phyloP scores from a whole-genome alignment of 2,797 vertebrate species.

The Eutrigla gurnardus region DNA sequence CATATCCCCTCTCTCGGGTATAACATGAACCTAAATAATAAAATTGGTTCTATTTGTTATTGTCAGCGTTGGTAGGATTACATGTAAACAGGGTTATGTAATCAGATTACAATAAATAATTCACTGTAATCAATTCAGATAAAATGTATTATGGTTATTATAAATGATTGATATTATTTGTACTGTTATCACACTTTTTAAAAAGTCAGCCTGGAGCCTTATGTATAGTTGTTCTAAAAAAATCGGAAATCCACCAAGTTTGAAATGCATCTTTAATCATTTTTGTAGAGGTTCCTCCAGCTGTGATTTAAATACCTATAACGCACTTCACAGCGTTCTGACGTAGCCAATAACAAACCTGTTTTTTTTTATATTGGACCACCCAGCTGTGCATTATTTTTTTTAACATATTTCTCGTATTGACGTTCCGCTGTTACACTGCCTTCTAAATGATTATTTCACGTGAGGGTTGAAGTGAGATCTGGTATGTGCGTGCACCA shows the following conservation, averaged over 20 bases:
- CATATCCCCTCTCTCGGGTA: neutral
- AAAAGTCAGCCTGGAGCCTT: too few relatives aligned
- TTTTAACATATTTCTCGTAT: neutral
- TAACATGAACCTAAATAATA: too few relatives aligned
- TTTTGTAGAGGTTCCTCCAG: too few relatives aligned
- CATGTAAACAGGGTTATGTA: too few relatives aligned
- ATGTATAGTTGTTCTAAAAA: too few relatives aligned
- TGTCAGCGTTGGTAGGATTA: neutral
- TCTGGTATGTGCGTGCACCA: neutral
- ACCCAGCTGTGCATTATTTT: neutral
- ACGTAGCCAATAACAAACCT: neutral
- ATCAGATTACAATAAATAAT: too few relatives aligned
- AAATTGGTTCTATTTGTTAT: neutral
- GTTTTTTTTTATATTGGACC: neutral
- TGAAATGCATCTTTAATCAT: too few relatives aligned
- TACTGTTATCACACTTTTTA: too few relatives aligned
- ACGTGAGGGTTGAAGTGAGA: slow-evolving; percentile 9
- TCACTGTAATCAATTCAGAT: too few relatives aligned
- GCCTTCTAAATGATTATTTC: neutral
- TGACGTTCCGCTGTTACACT: neutral
- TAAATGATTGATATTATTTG: too few relatives aligned
- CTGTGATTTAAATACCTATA: neutral
- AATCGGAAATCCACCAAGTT: too few relatives aligned
- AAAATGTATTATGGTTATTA: too few relatives aligned
- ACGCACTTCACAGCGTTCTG: neutral